A percentile compares a stretch with the other conserved stretches of the same genome.
Evolutionary conservation across 2,888 invertebrate species (phyloP).

Genomic region (Rhagonycha fulva): DNA sequence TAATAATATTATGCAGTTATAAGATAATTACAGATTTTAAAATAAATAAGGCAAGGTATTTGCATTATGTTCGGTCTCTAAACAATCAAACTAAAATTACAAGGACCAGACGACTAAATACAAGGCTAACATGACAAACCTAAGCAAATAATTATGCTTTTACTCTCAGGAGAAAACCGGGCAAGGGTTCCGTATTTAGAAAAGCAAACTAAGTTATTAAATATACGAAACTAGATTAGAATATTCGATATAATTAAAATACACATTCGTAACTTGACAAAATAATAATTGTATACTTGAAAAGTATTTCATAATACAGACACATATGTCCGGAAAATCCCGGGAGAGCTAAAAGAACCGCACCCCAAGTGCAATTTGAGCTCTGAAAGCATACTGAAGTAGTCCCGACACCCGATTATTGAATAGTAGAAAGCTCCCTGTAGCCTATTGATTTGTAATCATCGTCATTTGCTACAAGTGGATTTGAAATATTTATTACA

Average conservation of each 20-base stretch:
- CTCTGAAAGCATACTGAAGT: constrained; percentile 18
- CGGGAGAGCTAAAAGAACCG: constrained; percentile 3
- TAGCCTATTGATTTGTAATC: constrained; percentile 16
- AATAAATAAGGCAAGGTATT: background rate
- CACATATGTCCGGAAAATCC: constrained; percentile 13
- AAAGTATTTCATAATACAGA: constrained; percentile 1
- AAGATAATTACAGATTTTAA: background rate
- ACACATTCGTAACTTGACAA: background rate
- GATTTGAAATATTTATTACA: constrained; percentile 19
- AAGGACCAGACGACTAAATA: constrained; percentile 17
- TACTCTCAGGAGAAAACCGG: constrained; percentile 14
- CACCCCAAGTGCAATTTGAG: constrained; percentile 16
- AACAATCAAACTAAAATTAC: constrained; percentile 22
- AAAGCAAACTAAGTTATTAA: constrained; percentile 17
- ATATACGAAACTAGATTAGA: constrained; percentile 13
- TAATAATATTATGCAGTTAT: background rate
- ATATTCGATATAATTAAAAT: constrained; percentile 3
- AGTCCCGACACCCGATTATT: constrained; percentile 14
- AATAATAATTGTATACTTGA: background rate
- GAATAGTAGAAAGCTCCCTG: constrained; percentile 17
- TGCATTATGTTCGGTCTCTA: constrained; percentile 13
- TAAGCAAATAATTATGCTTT: constrained; percentile 21
- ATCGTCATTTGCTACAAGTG: constrained; percentile 14
- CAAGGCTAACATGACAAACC: constrained; percentile 20
- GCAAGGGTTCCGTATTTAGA: constrained; percentile 15